Percentiles rank a stretch among this genome's conserved stretches.
phyloP scores from a whole-genome alignment of 2,113 vertebrate species.

The Dasyurus viverrinus region DNA sequence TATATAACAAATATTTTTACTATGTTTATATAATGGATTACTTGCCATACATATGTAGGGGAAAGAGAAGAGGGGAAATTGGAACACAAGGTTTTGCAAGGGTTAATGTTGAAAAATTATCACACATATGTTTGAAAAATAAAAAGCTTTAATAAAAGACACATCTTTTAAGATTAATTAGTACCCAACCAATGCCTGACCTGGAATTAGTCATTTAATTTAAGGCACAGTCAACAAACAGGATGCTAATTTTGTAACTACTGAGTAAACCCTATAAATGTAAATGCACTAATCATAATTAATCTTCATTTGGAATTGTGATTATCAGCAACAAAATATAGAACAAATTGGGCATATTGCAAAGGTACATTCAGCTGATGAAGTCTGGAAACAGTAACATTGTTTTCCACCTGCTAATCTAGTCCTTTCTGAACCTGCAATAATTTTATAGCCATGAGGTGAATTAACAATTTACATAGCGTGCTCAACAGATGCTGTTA shows the following conservation, averaged over 20 bases:
- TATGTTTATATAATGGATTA: too few relatives aligned
- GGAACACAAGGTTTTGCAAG: too few relatives aligned
- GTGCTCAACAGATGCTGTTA: constrained; percentile 76
- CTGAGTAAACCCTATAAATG: background rate
- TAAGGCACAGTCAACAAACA: background rate
- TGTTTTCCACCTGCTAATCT: constrained; percentile 73
- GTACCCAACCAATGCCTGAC: background rate
- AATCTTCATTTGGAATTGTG: background rate
- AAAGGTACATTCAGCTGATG: constrained; percentile 70
- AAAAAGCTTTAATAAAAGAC: too few relatives aligned
- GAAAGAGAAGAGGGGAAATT: too few relatives aligned
- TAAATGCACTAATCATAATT: background rate
- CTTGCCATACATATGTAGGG: too few relatives aligned
- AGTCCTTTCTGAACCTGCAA: constrained; percentile 68
- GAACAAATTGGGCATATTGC: constrained; percentile 49
- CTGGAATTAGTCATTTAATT: background rate
- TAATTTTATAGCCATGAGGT: constrained; percentile 76
- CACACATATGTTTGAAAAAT: too few relatives aligned
- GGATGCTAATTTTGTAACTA: background rate
- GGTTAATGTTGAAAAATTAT: too few relatives aligned
- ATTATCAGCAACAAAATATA: background rate
- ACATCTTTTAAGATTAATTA: background rate
- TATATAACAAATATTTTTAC: too few relatives aligned
- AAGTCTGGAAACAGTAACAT: constrained; percentile 62
- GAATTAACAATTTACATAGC: constrained; percentile 75